Conservation (phyloP, 1,140 invertebrate species). For the Argopecten irradians region DNA sequence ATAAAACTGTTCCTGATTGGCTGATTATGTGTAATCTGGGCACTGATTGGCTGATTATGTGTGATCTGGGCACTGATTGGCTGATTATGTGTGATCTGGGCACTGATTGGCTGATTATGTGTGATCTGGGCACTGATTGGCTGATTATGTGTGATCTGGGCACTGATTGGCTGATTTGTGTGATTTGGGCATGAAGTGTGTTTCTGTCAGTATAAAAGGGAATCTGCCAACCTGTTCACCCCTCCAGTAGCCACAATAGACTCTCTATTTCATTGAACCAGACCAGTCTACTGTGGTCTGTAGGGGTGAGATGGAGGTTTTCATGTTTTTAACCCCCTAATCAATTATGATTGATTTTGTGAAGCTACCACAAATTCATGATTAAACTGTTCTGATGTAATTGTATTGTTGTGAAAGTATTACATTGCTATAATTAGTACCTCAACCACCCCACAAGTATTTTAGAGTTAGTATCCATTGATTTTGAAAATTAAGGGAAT, state of each 20-base stretch:
- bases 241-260: constrained; percentile 20
- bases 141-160: neutral
- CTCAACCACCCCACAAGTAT: too few relatives aligned
- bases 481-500: too few relatives aligned
- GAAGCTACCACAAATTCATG: neutral
- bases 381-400: too few relatives aligned
- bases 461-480: too few relatives aligned
- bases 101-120: too few relatives aligned
- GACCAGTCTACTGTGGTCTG: constrained; percentile 20
- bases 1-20: neutral
- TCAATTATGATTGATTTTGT: neutral
- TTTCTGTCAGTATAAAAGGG: constrained; percentile 5
- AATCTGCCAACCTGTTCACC: constrained; percentile 20
- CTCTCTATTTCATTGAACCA: constrained; percentile 21
- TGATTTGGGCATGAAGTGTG: neutral
- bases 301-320: neutral
- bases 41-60: too few relatives aligned
- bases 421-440: too few relatives aligned
- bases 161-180: neutral
- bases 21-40: neutral
- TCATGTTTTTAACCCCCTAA: constrained; percentile 3
- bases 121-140: neutral
- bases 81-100: neutral
- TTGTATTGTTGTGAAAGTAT: neutral
- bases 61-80: neutral